These are phyloP conservation scores for Panthera tigris DNA, from an alignment of 2,113 vertebrate genomes.

Conservation along the genomic window DNA sequence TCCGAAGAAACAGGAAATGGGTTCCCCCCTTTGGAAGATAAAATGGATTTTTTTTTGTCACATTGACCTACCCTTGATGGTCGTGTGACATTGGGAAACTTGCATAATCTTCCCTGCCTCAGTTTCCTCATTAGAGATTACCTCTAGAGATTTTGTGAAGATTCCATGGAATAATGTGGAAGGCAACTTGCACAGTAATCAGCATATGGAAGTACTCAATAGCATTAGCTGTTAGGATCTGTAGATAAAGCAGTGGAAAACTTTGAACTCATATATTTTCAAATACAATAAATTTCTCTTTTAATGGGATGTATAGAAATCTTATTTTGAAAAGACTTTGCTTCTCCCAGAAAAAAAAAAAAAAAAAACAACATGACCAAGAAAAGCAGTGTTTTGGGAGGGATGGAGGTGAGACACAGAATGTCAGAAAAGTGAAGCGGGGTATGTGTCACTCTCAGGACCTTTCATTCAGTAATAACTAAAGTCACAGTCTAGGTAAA, in stretches of 20 bases:
- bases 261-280: constrained; percentile 1
- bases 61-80: neutral
- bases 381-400: neutral
- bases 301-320: neutral
- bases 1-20: neutral
- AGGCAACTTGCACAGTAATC: neutral
- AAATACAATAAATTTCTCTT: neutral
- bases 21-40: neutral
- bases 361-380: neutral
- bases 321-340: neutral
- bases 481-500: neutral
- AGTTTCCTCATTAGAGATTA: neutral
- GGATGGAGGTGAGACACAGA: neutral
- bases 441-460: neutral
- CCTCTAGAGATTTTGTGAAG: neutral
- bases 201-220: neutral
- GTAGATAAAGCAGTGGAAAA: neutral
- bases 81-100: neutral
- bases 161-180: neutral
- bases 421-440: neutral
- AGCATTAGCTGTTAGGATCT: neutral
- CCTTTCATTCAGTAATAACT: neutral
- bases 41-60: neutral
- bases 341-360: neutral
- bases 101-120: neutral